phyloP scores from a whole-genome alignment of 2,797 vertebrate species.

The Esox masquinongy region DNA sequence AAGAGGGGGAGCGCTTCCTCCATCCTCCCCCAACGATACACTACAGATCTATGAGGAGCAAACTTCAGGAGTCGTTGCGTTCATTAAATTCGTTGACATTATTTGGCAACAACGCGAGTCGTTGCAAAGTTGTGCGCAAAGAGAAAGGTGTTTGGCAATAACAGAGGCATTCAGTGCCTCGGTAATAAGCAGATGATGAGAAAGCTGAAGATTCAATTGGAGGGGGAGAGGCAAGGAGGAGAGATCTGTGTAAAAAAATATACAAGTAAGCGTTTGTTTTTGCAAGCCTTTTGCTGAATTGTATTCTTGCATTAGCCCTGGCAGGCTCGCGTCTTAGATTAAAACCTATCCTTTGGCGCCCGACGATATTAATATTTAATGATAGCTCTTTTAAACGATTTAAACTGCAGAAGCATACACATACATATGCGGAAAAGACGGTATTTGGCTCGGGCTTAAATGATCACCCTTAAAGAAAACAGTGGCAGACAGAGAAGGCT shows the following conservation, averaged over 20 bases:
- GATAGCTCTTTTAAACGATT: conserved; percentile 34
- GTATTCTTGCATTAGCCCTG: conserved; percentile 31
- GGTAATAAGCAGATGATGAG: conserved; percentile 48
- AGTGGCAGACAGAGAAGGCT: not conserved
- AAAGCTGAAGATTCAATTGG: conserved; percentile 36
- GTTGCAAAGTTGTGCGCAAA: not conserved
- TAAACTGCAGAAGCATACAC: conserved; percentile 12
- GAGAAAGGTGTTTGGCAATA: conserved; percentile 27
- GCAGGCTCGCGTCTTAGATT: conserved; percentile 26
- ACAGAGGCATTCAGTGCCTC: conserved; percentile 14
- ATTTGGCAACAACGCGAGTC: conserved; percentile 18
- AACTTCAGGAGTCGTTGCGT: conserved; percentile 20
- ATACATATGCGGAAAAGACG: conserved; percentile 8
- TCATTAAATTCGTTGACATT: conserved; percentile 46
- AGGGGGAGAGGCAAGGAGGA: conserved; percentile 4
- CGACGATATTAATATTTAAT: conserved; percentile 36
- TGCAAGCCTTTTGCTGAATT: conserved; percentile 6
- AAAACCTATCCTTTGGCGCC: conserved; percentile 25
- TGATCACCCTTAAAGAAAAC: not conserved
- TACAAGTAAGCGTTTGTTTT: conserved; percentile 21
- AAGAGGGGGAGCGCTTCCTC: not conserved
- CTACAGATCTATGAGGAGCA: conserved; percentile 16
- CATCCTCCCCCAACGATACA: conserved; percentile 24
- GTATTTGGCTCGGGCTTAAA: not conserved
- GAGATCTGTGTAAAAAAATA: not conserved